Evolutionary conservation across 2,797 vertebrate species (phyloP).

Genomic region (Schizopygopsis pylzovi): DNA sequence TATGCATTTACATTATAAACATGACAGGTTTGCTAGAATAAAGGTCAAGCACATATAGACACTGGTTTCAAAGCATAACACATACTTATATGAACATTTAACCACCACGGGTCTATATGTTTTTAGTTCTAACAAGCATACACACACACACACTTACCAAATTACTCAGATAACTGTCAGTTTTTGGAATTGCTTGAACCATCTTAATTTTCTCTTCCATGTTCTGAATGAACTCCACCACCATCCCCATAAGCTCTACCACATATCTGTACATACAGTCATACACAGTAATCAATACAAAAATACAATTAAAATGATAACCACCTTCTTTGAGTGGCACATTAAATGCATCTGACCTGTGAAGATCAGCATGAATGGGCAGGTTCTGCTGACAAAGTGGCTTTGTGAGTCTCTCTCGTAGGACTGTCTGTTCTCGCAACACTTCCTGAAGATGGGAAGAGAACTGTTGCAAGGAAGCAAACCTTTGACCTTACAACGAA

Average conservation of each 20-base stretch:
- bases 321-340: neutral
- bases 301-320: neutral
- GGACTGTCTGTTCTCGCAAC: slow-evolving; percentile 80
- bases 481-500: slow-evolving; percentile 75
- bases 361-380: slow-evolving; percentile 82
- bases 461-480: slow-evolving; percentile 79
- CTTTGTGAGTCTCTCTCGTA: slow-evolving; percentile 84
- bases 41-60: neutral
- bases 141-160: slow-evolving; percentile 68
- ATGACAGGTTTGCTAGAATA: slow-evolving; percentile 1
- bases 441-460: slow-evolving; percentile 84
- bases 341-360: slow-evolving; percentile 77
- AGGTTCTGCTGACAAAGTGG: slow-evolving; percentile 82
- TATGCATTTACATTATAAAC: slow-evolving; percentile 11
- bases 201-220: slow-evolving; percentile 72
- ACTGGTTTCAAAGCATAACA: neutral
- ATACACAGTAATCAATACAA: neutral
- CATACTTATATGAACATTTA: slow-evolving; percentile 2
- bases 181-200: slow-evolving; percentile 51
- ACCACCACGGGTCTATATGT: neutral
- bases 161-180: slow-evolving; percentile 59
- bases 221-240: slow-evolving; percentile 72
- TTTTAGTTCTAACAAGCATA: neutral
- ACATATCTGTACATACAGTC: slow-evolving; percentile 67
- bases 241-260: slow-evolving; percentile 70